Conservation (phyloP, 2,797 vertebrate species). For the Halcyon smyrnensis region DNA sequence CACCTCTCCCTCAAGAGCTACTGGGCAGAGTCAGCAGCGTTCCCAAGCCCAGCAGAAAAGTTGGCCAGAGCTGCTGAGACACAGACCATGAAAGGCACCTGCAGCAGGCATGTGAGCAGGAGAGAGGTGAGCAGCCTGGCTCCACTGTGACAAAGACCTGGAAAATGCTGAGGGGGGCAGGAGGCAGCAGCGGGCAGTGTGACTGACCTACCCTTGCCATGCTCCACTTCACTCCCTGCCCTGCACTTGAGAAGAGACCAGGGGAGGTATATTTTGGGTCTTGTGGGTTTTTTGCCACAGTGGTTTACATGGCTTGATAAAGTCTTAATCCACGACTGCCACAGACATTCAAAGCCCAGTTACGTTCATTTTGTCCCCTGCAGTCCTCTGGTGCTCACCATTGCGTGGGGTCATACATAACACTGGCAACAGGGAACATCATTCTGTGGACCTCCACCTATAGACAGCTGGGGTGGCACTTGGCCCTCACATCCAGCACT, state of each 20-base stretch:
- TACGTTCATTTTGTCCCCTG: neutral
- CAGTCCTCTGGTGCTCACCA: neutral
- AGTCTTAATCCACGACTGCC: neutral
- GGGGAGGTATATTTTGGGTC: neutral
- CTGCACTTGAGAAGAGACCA: neutral
- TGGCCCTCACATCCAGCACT: neutral
- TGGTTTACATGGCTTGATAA: neutral
- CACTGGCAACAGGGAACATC: neutral
- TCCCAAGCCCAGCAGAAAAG: neutral
- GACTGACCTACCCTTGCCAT: neutral
- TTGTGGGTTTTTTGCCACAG: neutral
- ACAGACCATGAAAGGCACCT: neutral
- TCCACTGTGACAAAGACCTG: neutral
- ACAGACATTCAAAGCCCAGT: neutral
- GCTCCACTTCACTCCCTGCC: accelerated
- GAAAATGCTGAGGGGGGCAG: neutral
- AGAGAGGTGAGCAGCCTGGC: neutral
- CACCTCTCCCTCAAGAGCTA: neutral
- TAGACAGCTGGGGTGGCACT: neutral
- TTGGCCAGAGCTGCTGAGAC: neutral
- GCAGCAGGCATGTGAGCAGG: neutral
- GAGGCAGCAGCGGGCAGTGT: neutral
- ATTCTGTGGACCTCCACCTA: neutral
- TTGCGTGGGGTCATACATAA: accelerated
- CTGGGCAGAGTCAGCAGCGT: neutral